Base-by-base conservation (phyloP, 2,888 invertebrate species). In the Hyppa rectilinea region DNA sequence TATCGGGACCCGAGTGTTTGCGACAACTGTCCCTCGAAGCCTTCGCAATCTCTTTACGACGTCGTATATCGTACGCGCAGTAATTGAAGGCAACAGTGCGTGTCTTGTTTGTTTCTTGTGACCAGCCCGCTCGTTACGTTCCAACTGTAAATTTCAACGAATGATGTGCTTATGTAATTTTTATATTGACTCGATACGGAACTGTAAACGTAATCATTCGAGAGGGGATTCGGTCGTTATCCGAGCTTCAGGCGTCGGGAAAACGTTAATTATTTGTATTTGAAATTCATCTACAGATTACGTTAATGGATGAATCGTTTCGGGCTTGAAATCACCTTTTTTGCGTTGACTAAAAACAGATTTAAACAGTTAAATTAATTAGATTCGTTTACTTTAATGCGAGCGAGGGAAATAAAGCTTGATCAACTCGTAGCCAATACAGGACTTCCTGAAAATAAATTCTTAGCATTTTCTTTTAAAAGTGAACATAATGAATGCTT, bases 1-100 rank as follows among this genome's bases (percentile, higher is more conserved):
- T 70, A 64, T 80, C 70, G 71, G 71, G 70, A 34, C 50, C 69
- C 70, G 52, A 81, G 74, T 71, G 78, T 81, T 80, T 64, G 71
- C 59, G 75, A 76, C 64, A 69, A 68, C 72, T 64, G 69, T 72
- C 81, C 72, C 73, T 73, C 60, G 50, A 67, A 74, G 67, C 62
- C 80, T 75, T 71, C 71, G 72, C 70, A 71, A 85, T 78, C 80
- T 83, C 84, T 90, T 90, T 91, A 91, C 87, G 88, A 86, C 84
- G 82, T 85, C 84, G 80, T 88, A 87, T 88, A 88, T 85, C 81
- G 87, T 84, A 85, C 79, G 80, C 73, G 80, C 81, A 65, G 86
- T 91, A 90, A 91, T 90, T 90, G 89, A 88, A 88, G 66, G 80
- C 89, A 91, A 80, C 91, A 87, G 89, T 83, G 89, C 92, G 88